Evolutionary conservation across 2,797 vertebrate genomes (phyloP), one percentile per base, ranked within the genome.

Genomic region (Acropternis orthonyx): DNA sequence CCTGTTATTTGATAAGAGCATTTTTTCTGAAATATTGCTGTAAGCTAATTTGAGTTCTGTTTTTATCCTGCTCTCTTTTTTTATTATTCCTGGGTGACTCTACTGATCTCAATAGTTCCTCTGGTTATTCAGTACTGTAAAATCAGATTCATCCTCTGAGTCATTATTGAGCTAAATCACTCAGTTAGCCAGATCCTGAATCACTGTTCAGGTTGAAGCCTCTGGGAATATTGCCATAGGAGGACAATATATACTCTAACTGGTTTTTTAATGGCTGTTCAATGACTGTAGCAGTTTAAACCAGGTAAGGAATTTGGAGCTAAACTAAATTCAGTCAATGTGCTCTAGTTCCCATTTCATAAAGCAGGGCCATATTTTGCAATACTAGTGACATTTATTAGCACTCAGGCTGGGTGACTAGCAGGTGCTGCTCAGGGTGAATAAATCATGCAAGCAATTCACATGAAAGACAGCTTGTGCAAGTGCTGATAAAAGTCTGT

Each of bases 361-460:
- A 68, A 44, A 34, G 39, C 66, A 55, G 41, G 23, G 37, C 63
- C 7, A 13, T 79, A n/a, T 94, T 90, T 81, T 93, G 44, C 91
- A 84, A 36, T 81, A 84, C 82, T 88, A 79, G 59, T 77, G 83
- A 49, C 10, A 0, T 86, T 93, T 90, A 86, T 92, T 93, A 88
- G 37, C 39, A 59, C 46, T 95, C 37, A 4, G 51, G 52, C 78
- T 75, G 56, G 73, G 63, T 78, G 82, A 84, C 74, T 84, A 51
- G 78, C 77, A 86, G 82, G 49, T 93, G 76, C 87, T 92, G 73
- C 92, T 91, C 72, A 62, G 66, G 67, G 74, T 79, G 94, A 80
- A 95, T 97, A 93, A 95, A 93, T 96, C 88, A 90, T 76, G 76
- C 63, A 48, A 67, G 71, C 69, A 86, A 92, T 93, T 90, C 80